Evolutionary conservation across 2,113 vertebrate species (phyloP).

Genomic region (Symphodus melops): DNA sequence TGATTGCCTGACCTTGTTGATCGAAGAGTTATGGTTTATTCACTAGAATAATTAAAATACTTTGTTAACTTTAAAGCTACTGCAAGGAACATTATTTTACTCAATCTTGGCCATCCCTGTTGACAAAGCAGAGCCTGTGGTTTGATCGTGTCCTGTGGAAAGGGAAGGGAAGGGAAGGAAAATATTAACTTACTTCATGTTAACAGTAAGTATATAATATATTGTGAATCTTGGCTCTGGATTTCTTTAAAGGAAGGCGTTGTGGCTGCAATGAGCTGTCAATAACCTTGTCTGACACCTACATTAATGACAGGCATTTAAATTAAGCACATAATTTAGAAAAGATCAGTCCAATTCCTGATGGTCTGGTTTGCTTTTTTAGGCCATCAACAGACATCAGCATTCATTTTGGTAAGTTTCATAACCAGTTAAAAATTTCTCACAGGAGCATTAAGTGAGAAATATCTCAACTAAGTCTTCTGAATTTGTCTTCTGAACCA

Average conservation of each 20-base stretch:
- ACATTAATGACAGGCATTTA: too few species aligned
- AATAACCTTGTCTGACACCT: too few species aligned
- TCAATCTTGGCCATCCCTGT: too few species aligned
- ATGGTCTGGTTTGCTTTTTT: not conserved
- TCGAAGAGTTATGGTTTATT: constrained; percentile 12
- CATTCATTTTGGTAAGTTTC: not conserved
- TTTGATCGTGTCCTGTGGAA: too few species aligned
- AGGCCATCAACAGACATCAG: not conserved
- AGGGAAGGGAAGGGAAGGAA: too few species aligned
- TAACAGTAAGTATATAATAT: too few species aligned
- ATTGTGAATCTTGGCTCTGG: too few species aligned
- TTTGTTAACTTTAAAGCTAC: not conserved
- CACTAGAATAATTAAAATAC: not conserved
- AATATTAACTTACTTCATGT: too few species aligned
- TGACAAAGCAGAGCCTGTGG: too few species aligned
- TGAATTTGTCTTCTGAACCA: not conserved
- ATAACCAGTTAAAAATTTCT: not conserved
- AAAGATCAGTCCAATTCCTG: not conserved
- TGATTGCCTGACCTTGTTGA: constrained; percentile 29
- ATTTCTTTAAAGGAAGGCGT: too few species aligned
- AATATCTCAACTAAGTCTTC: not conserved
- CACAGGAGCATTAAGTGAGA: not conserved
- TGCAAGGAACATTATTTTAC: not conserved
- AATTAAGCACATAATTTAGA: too few species aligned
- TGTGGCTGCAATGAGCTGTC: too few species aligned